phyloP scores from a whole-genome alignment of 23 tunicate genomes.

The Trididemnum miniatum region DNA sequence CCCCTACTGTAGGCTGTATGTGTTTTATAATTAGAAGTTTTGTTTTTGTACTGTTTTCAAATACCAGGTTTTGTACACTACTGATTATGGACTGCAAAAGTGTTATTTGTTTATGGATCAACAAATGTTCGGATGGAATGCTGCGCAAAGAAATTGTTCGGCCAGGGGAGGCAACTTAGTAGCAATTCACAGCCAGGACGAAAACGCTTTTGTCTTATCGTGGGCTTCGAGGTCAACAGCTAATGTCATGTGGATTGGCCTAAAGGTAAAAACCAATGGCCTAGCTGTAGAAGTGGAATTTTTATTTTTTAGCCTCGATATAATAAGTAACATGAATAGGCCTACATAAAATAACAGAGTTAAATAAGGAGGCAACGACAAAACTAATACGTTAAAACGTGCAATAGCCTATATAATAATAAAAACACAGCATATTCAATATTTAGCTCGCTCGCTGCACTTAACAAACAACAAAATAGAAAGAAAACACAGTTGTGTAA shows the following conservation, averaged over 20 bases:
- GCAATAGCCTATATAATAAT: no score
- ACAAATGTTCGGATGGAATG: slow-evolving; percentile 39
- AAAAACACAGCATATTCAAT: no score
- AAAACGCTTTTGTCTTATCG: slow-evolving; percentile 56
- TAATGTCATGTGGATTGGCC: slow-evolving; percentile 63
- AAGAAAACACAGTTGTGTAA: no score
- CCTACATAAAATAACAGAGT: no score
- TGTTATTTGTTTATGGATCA: slow-evolving; percentile 67
- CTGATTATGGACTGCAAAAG: slow-evolving; percentile 51
- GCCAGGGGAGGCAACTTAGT: slow-evolving; percentile 78
- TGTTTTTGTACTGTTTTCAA: neutral
- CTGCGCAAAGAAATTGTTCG: slow-evolving; percentile 57
- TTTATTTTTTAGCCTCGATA: no score
- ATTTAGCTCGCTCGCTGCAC: no score
- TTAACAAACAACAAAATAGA: no score
- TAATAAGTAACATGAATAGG: no score
- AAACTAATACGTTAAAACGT: no score
- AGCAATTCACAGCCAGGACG: slow-evolving; percentile 70
- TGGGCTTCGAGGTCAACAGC: slow-evolving; percentile 41
- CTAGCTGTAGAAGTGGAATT: no score
- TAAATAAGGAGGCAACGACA: no score
- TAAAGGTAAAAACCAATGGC: slow-evolving; percentile 71
- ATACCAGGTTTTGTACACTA: slow-evolving; percentile 4
- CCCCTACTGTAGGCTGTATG: no score
- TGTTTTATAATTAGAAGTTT: neutral